Base-by-base conservation (phyloP, 2,113 vertebrate species). In the Columba janthina region DNA sequence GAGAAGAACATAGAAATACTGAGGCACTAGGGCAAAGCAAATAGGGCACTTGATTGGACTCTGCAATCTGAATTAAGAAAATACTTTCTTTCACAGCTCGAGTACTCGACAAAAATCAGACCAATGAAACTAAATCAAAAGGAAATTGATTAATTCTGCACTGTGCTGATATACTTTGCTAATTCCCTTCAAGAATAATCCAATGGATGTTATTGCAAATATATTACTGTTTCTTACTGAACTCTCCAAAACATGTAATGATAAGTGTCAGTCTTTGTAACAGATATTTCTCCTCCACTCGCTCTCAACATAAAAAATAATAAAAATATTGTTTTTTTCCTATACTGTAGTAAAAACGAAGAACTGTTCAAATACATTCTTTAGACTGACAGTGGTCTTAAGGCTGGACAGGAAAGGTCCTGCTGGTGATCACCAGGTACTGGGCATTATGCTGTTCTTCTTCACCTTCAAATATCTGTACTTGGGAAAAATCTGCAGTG, bases 401-500 rank as follows among this genome's bases (percentile, higher is more conserved):
- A 66, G 32, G 12, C 19, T 87, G 40, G 24, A 51, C 25, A 88
- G 36, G 14, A 77, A 83, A 42, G 24, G 2, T 24, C 8, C 38
- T 74, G 44, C 16, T 28, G 77, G 21, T 86, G n/a, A 61, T 66
- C 25, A 90, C 13, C 32, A 80, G 42, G 29, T 79, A 38, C 25
- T 57, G 38, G 29, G 5, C 20, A 94, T 38, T 51, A 69, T 44
- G 29, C 54, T 85, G 6, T 65, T 78, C 15, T 26, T 84, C 34
- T 81, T 94, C 77, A 86, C 94, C 90, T 95, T 94, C 71, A 77
- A 40, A 74, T 94, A 75, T 31, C 60, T 44, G 9, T 64, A 53
- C 69, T 69, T 75, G 48, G 25, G 44, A 92, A 88, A 88, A 92
- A 81, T 62, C 60, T 92, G 61, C 65, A 40, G n/a, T 60, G 73